A percentile compares a stretch with the other conserved stretches of the same genome.
These are phyloP conservation scores for Galeruca laticollis DNA, from an alignment of 2,888 invertebrate species.

Conservation along the genomic window DNA sequence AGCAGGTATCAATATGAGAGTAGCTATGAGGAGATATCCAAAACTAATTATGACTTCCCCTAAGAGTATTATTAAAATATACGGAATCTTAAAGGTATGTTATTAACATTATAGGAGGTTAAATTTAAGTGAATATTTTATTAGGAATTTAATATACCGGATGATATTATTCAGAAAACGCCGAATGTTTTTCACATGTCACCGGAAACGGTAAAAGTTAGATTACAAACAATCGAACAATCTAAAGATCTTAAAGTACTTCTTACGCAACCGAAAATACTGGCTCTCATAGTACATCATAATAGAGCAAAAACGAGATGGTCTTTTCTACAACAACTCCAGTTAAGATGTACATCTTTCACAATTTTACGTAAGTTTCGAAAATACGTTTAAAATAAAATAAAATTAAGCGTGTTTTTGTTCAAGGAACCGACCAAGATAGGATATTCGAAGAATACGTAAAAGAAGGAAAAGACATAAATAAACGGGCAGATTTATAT, in stretches of 20 bases:
- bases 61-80: slow-evolving; percentile 69
- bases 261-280: slow-evolving; percentile 72
- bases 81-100: slow-evolving; percentile 68
- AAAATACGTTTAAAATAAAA: not conserved
- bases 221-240: slow-evolving; percentile 71
- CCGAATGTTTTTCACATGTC: slow-evolving; percentile 72
- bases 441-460: slow-evolving; percentile 64
- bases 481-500: slow-evolving; percentile 66
- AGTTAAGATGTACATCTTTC: slow-evolving; percentile 68
- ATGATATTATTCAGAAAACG: slow-evolving; percentile 68
- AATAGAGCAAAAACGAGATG: slow-evolving; percentile 68
- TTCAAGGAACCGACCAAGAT: slow-evolving; percentile 43
- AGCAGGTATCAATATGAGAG: slow-evolving; percentile 70
- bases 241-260: slow-evolving; percentile 74
- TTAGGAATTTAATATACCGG: slow-evolving; percentile 71
- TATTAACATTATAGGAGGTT: not conserved
- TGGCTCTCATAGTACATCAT: slow-evolving; percentile 68
- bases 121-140: slow-evolving; percentile 23
- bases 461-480: slow-evolving; percentile 71
- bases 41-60: slow-evolving; percentile 74
- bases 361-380: slow-evolving; percentile 64
- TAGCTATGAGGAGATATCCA: slow-evolving; percentile 71
- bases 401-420: not conserved
- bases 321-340: slow-evolving; percentile 68
- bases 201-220: slow-evolving; percentile 70